Evolutionary conservation across 2,113 vertebrate genomes (phyloP), one percentile per base, ranked within the genome.

Genomic region (Sceloporus undulatus): DNA sequence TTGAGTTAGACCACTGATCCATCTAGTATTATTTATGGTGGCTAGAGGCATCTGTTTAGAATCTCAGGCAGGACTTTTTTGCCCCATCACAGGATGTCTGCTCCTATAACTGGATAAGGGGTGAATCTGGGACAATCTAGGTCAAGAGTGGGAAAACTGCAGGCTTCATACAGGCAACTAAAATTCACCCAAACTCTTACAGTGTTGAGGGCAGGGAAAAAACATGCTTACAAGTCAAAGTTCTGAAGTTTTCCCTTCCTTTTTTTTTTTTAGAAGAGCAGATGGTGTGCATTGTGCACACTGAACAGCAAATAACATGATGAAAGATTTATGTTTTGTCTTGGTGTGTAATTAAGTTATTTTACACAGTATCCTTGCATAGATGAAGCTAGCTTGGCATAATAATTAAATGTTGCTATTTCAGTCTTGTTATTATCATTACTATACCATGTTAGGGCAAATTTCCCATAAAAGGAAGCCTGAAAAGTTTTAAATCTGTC

Each of bases 311-410:
- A 91, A 62, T 66, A 56, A 2, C 86, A 71, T 56, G 1, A 73
- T 83, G 77, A 88, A 93, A 68, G 21, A 68, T 68, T 68, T 68
- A 68, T 68, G 9, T 62, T 68, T 68, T 68, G 91, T 62, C 9
- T 87, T 54, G 27, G 84, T 85, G 62, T 62, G 79, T 10, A 29
- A 94, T 9, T 66, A 9, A 71, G 68, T 27, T 29, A 29, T 2
- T 71, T 66, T 66, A 66, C 3, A 23, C 3, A 13, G 9, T 25
- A 23, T 13, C 19, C 23, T 66, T 66, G 18, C 13, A 6, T 66
- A 7, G 65, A 19, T 66, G 65, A 14, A 59, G 14, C 56, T 59
- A 59, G 4, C 2, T 3, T 66, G 18, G 18, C 23, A 19, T 23
- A 66, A 66, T 66, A 23, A 25, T 66, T 66, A 66, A 23, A 3